phyloP scores from a whole-genome alignment of 2,797 vertebrate species.

The Lutra lutra region DNA sequence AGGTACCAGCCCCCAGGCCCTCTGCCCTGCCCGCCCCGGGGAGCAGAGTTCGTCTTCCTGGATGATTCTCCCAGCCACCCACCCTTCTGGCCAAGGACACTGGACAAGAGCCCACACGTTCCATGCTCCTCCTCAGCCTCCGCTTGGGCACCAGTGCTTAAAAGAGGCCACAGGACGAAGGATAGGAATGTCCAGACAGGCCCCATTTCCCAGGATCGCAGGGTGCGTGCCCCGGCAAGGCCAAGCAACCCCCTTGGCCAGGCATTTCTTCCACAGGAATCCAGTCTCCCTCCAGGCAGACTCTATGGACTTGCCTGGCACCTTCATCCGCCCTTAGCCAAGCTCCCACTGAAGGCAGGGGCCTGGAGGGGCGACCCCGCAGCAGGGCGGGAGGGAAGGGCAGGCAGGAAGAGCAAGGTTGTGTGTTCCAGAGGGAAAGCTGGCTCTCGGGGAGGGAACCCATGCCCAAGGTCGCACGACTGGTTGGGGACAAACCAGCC shows the following conservation, averaged over 20 bases:
- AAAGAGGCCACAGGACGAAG: background rate
- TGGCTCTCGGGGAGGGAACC: background rate
- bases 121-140: background rate
- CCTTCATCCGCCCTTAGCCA: accelerated
- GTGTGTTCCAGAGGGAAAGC: background rate
- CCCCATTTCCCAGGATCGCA: background rate
- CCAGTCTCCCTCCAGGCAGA: background rate
- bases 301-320: background rate
- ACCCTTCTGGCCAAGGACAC: background rate
- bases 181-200: background rate
- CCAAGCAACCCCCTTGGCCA: background rate
- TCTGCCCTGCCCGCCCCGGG: background rate
- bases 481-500: background rate
- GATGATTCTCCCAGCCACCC: background rate
- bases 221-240: background rate
- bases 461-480: background rate
- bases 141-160: background rate
- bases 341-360: background rate
- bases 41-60: background rate
- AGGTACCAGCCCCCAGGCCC: background rate
- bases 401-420: background rate
- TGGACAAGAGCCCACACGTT: background rate
- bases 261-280: background rate
- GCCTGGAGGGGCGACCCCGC: background rate
- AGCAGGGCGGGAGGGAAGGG: background rate